Base-by-base conservation (phyloP, 2,113 vertebrate species). In the Periophthalmus modestus region DNA sequence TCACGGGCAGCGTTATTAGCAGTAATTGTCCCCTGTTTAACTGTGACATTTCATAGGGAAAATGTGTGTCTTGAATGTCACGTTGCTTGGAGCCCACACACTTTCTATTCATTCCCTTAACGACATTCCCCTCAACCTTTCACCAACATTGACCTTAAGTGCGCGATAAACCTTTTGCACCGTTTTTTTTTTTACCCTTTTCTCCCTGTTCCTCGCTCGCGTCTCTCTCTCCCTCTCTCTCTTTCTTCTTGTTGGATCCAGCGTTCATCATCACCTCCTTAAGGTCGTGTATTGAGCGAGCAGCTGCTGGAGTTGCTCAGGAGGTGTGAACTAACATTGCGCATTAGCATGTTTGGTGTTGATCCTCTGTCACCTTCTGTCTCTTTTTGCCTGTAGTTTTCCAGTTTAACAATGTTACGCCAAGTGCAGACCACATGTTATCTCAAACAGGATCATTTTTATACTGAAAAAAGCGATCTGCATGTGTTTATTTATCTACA, bases 301-400 rank as follows among this genome's bases (percentile, higher is more conserved):
- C 78, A 86, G 82, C 81, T 76, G 79, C 19, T 71, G 73, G 76
- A 62, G 80, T 15, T 66, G 76, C 57, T 71, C 78, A 66, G 72
- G 79, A 81, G 68, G 86, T 85, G 83, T 86, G 82, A 89, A 82
- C 68, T 3, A 73, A 78, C 76, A 81, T 74, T 59, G 77, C 71
- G 58, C 36, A 82, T 77, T 59, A 77, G 71, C 54, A 14, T 19
- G 47, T 75, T 59, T 70, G 66, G 23, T 52, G 61, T 61, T 43
- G 12, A 79, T 78, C 23, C 55, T 67, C 46, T 54, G 58, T 61
- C 50, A 62, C 59, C 59, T 62, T 18, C 28, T 34, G 28, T 18
- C 15, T 33, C 59, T 34, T 19, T 62, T 62, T 61, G 24, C 33
- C 10, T 28, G 11, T 43, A 59, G 23, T 28, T 24, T 24, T 61